Base-by-base conservation (phyloP, 2,113 vertebrate genomes). In the Chaetops frenatus region DNA sequence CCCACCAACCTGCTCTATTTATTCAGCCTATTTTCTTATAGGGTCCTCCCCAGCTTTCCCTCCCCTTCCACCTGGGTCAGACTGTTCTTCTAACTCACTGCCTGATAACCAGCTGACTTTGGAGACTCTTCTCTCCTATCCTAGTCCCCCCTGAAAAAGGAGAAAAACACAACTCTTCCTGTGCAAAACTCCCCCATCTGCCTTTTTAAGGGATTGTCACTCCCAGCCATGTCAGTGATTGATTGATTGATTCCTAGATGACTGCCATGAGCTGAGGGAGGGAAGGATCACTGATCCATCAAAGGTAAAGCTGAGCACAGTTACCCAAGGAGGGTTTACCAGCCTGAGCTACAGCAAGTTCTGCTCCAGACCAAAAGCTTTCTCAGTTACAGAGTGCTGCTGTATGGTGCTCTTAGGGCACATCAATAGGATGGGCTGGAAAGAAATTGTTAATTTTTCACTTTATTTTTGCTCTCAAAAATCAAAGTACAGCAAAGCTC, bases 61-160 rank as follows among this genome's bases (percentile, higher is more conserved):
- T 35, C 22, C 13, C 22, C 6, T 73, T 35, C n/a, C 27, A 1
- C 7, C 31, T 20, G 2, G 3, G 29, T 7, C 6, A 45, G 5
- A 8, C 5, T 42, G 6, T 11, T 57, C 7, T 42, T 42, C 28
- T 15, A 35, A 4, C 3, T 17, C 2, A 3, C 0, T 42, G 10
- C 22, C 5, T 11, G 9, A 8, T 2, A 66, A 17, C 4, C 11
- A 71, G 4, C 1, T 38, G 1, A 17, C 11, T 42, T 33, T 10
- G 5, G 1, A 84, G 2, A 10, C 6, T 25, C 9, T 47, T 20
- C 15, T 18, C 14, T 14, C 6, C 14, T 28, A 0, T 4, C 3
- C 10, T 6, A 0, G 2, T 4, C 4, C 12, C 2, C 31, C 10
- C 6, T 4, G 8, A 76, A 4, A 40, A 40, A n/a, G 0, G 0